These are phyloP conservation scores for Teleopsis dalmanni DNA, from an alignment of 1,140 invertebrate genomes.

Conservation along the genomic window DNA sequence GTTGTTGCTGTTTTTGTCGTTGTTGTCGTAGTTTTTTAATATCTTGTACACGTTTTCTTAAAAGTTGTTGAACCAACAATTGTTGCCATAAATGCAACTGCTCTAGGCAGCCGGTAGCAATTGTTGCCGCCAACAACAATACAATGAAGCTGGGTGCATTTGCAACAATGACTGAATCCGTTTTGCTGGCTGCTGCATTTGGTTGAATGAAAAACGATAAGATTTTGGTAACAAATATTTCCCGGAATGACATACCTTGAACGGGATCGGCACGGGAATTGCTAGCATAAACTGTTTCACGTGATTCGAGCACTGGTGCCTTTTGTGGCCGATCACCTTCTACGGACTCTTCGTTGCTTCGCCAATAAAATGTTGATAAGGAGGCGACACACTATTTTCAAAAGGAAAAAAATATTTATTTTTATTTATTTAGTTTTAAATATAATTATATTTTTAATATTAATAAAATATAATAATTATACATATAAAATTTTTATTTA, in stretches of 20 bases:
- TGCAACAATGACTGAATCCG: conserved; percentile 21
- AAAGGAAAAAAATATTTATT: conserved; percentile 4
- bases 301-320: conserved; percentile 56
- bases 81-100: conserved; percentile 5
- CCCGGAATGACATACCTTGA: conserved; percentile 49
- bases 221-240: conserved; percentile 44
- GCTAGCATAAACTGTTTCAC: conserved; percentile 46
- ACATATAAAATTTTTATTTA: no score
- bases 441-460: neutral
- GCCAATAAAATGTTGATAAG: conserved; percentile 62
- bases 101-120: neutral
- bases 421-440: neutral
- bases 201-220: conserved; percentile 44
- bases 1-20: neutral
- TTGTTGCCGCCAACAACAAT: neutral
- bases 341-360: conserved; percentile 65
- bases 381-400: conserved; percentile 57
- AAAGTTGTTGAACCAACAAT: neutral
- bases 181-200: conserved; percentile 43
- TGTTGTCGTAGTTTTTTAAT: neutral
- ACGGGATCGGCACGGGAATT: conserved; percentile 51
- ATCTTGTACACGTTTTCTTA: neutral
- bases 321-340: conserved; percentile 57
- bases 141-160: conserved; percentile 3
- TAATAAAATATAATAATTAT: neutral